A percentile compares a stretch with the other conserved stretches of the same genome.
Conservation (phyloP, 2,888 invertebrate genomes). For the Nycteola revayana region DNA sequence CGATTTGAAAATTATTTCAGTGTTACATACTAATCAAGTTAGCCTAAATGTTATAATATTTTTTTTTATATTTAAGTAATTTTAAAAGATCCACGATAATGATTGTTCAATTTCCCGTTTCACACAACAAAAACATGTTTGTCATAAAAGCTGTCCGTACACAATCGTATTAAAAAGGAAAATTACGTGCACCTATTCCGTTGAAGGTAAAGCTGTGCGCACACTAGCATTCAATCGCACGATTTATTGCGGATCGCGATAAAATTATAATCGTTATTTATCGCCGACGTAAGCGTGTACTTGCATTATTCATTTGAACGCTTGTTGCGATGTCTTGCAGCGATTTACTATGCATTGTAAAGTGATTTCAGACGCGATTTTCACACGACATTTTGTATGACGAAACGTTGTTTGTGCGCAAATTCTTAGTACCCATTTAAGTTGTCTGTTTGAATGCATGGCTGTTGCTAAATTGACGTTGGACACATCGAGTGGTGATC, state of each 20-base stretch:
- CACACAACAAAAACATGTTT: slow-evolving; percentile 13
- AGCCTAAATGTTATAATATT: no score
- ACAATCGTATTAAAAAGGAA: slow-evolving; percentile 38
- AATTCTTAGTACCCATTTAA: slow-evolving; percentile 30
- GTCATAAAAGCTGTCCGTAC: slow-evolving; percentile 23
- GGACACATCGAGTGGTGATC: no score
- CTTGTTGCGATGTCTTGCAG: slow-evolving; percentile 51
- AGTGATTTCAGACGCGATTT: slow-evolving; percentile 39
- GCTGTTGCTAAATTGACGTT: slow-evolving; percentile 6
- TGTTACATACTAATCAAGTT: no score
- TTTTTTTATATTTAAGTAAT: no score
- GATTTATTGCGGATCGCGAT: slow-evolving; percentile 71
- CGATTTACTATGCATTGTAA: slow-evolving; percentile 63
- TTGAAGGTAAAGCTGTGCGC: slow-evolving; percentile 33
- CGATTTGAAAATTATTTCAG: no score
- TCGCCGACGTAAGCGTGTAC: slow-evolving; percentile 56
- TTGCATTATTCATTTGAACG: slow-evolving; percentile 70
- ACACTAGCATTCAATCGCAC: slow-evolving; percentile 52
- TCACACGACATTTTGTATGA: slow-evolving; percentile 48
- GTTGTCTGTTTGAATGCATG: slow-evolving; percentile 27
- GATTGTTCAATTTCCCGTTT: no score
- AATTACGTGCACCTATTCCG: slow-evolving; percentile 47
- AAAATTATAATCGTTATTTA: slow-evolving; percentile 80
- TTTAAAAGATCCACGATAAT: no score
- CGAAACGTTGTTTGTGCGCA: slow-evolving; percentile 31